Base-by-base conservation (phyloP, 2,888 invertebrate species). In the Drosophila rubida region DNA sequence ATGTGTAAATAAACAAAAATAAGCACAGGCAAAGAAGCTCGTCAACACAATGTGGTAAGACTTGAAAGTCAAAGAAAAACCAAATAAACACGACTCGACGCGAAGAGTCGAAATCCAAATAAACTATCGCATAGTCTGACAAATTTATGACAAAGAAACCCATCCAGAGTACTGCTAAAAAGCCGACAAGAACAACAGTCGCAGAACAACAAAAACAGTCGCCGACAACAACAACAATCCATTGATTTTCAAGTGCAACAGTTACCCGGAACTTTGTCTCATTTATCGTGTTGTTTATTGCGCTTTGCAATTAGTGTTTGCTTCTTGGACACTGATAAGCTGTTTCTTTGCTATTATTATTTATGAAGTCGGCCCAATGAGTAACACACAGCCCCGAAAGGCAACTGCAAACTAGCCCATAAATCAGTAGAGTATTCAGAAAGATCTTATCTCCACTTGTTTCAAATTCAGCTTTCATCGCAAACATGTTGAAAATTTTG, bases 1-100 rank as follows among this genome's bases (percentile, higher is more conserved):
- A 79, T 72, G 58, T 48, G 45, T 45, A 59, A 72, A 59, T 67
- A 80, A 80, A 75, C 67, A 68, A 68, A 57, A 35, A 45, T 37
- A 69, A 48, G 50, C 48, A 67, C 11, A 32, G 32, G 45, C 16
- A 11, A 11, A 3, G n/a, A 30, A 30, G 32, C 32, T 32, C 13
- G n/a, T 32, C 13, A 32, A 64, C 35, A 71, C 54, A 67, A 51
- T 44, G 61, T 49, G 73, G 64, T 68, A 60, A 65, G 60, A 51
- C 60, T 54, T 65, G 78, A 80, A 78, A 81, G 77, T 64, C 14
- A 23, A 39, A 35, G 41, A 61, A 65, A 68, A 67, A 48, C 25
- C 66, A 66, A 71, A 75, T 27, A 55, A 66, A 65, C 48, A 32
- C 4, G 32, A 32, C 11, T 5, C n/a, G 32, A 32, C 11, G 1